Base-by-base conservation (phyloP, 2,888 invertebrate species). In the Agonopterix alstromeriana region DNA sequence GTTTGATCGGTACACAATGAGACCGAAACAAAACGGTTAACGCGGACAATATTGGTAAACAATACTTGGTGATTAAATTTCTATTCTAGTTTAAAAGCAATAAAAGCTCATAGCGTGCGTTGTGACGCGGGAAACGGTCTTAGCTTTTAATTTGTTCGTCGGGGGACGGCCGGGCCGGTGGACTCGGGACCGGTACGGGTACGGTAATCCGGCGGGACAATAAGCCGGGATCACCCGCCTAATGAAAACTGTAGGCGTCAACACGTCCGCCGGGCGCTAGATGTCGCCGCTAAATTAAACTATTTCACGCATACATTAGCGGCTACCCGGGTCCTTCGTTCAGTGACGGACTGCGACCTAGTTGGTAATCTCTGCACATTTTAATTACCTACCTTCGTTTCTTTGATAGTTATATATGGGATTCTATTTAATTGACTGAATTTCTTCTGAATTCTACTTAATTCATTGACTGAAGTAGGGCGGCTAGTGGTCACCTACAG, bases 271-370 rank as follows among this genome's bases (percentile, higher is more conserved):
- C 58, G 17, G 14, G 7, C 36, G 38, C 9, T 38, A n/a, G 38
- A 70, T 76, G 75, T 77, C 68, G 61, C 57, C 48, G 57, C 73
- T 67, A 70, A 75, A 77, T 78, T 74, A 73, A 77, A 79, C 75
- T 78, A 74, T 73, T 72, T 64, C 56, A 55, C 64, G 70, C 66
- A 73, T 73, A 71, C 53, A 75, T 73, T 76, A 61, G 43, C 52
- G 38, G 41, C 49, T 50, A 52, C 45, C 49, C 38, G 49, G 14
- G 46, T 14, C 46, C 47, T 10, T 10, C 5, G n/a, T n/a, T 10
- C 40, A 40, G 8, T 3, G 5, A 40, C 27, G 27, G 27, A 27
- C 27, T 27, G 27, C 27, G 27, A 27, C 27, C 27, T 27, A 7
- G 27, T 27, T 27, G 5, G 27, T 27, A 27, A 27, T 27, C 27